Percentiles rank a stretch among this genome's conserved stretches.
Evolutionary conservation across 2,113 vertebrate species (phyloP).

Genomic region (human (Homo sapiens)): DNA sequence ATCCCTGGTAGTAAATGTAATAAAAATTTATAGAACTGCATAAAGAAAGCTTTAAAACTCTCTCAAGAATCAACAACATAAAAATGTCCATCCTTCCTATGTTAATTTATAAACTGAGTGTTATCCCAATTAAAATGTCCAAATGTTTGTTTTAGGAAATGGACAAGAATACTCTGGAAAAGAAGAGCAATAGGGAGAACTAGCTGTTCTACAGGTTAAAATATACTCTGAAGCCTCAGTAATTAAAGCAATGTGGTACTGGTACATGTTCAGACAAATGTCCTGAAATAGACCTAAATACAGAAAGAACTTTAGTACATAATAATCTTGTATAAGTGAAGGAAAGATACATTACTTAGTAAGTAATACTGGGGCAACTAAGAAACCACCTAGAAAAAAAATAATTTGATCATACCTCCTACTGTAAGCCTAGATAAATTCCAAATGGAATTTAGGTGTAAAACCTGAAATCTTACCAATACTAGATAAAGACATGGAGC

Average conservation of each 20-base stretch:
- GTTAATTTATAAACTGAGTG: neutral
- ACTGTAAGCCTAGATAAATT: neutral
- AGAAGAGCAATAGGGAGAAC: neutral
- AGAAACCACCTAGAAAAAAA: neutral
- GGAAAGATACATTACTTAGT: neutral
- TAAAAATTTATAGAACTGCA: neutral
- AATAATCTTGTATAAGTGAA: fast-evolving
- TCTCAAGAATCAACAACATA: neutral
- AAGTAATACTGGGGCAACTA: neutral
- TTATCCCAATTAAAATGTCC: neutral
- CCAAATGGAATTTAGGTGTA: neutral
- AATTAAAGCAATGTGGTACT: no score
- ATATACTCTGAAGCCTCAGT: neutral
- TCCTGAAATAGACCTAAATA: no score
- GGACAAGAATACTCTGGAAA: neutral
- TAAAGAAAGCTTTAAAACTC: neutral
- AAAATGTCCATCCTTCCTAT: neutral
- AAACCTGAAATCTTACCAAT: neutral
- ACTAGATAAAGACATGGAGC: neutral
- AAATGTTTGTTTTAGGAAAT: neutral
- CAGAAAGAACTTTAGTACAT: neutral
- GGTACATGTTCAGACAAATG: neutral
- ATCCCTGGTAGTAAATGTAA: neutral
- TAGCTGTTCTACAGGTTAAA: neutral
- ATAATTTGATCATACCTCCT: neutral